Base-by-base conservation (phyloP, 2,797 vertebrate species). In the Poeciliopsis turneri region DNA sequence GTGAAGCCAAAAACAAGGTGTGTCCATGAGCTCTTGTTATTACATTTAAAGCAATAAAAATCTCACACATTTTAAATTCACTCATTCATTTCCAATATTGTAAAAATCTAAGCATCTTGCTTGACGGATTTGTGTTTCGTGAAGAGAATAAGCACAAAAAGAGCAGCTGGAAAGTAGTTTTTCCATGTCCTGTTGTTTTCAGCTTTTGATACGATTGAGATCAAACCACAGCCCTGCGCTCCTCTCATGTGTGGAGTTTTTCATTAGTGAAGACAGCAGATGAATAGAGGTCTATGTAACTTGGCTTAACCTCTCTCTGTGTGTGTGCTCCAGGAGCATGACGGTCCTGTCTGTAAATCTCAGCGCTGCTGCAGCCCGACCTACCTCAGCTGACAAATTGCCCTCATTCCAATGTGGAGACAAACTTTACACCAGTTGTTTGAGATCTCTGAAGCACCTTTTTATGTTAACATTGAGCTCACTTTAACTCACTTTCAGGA, bases 281-380 rank as follows among this genome's bases (percentile, higher is more conserved):
- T 95, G 94, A 96, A 95, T 95, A 89, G 94, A 83, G 88, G 91
- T 89, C 92, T 96, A 90, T 95, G 92, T 87, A 81, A 91, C 90
- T 88, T 82, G 88, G 90, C 87, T 87, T 92, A 88, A 88, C 93
- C 87, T 92, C 87, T 76, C 90, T 43, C 82, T 87, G 92, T 89
- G 89, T 86, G 87, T 57, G 43, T 75, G 72, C 90, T 93, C 91
- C 92, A 92, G 94, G 93, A 94, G 76, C 81, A 76, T 88, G 90
- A 95, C 90, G 88, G 85, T 95, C 86, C 74, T 86, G 87, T 93
- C 83, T 90, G 90, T 94, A 95, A 95, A 93, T 92, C 90, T 88
- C 87, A 76, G 64, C 51, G 84, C 84, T 59, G 80, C 89, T 90
- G 70, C 82, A 83, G 91, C 86, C 87, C 51, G 30, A 79, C 86